These are phyloP conservation scores for Notechis scutatus DNA, from an alignment of 2,113 vertebrate genomes.

Conservation along the genomic window DNA sequence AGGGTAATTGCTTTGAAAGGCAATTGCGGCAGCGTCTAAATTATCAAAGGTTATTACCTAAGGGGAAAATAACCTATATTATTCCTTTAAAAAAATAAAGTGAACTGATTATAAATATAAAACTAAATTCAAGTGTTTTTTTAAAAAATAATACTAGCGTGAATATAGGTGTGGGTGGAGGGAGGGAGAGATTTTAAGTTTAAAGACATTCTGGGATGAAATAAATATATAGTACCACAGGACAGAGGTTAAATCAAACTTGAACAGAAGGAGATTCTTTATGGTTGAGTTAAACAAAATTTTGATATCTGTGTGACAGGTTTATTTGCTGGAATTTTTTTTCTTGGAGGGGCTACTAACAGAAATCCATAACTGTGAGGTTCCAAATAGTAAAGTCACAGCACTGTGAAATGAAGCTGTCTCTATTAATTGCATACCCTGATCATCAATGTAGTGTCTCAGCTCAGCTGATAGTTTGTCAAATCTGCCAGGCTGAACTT, in stretches of 20 bases:
- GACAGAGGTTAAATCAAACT: slow-evolving; percentile 20
- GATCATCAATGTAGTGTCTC: slow-evolving; percentile 49
- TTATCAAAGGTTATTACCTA: background rate
- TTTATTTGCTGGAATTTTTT: slow-evolving; percentile 40
- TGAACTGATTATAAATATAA: background rate
- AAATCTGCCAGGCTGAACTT: slow-evolving; percentile 72
- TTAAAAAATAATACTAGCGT: slow-evolving; percentile 8
- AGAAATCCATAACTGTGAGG: slow-evolving; percentile 45
- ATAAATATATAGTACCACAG: background rate
- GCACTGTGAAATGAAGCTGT: slow-evolving; percentile 64
- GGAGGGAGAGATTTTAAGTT: background rate
- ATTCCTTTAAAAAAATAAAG: background rate
- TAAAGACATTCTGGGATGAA: background rate
- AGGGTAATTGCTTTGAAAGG: background rate
- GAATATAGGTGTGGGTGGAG: background rate
- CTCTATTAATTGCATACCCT: slow-evolving; percentile 67
- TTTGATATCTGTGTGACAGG: slow-evolving; percentile 36
- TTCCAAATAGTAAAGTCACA: slow-evolving; percentile 47
- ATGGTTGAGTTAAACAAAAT: slow-evolving; percentile 22
- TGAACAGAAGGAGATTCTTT: slow-evolving; percentile 11
- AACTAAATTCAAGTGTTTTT: background rate
- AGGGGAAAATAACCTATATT: background rate
- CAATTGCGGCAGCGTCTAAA: background rate
- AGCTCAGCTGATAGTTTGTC: slow-evolving; percentile 70
- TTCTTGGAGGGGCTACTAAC: slow-evolving; percentile 41